Percentiles rank a stretch among this genome's conserved stretches.
These are phyloP conservation scores for Drosophila fuyamai DNA, from an alignment of 1,140 invertebrate genomes.

Conservation along the genomic window DNA sequence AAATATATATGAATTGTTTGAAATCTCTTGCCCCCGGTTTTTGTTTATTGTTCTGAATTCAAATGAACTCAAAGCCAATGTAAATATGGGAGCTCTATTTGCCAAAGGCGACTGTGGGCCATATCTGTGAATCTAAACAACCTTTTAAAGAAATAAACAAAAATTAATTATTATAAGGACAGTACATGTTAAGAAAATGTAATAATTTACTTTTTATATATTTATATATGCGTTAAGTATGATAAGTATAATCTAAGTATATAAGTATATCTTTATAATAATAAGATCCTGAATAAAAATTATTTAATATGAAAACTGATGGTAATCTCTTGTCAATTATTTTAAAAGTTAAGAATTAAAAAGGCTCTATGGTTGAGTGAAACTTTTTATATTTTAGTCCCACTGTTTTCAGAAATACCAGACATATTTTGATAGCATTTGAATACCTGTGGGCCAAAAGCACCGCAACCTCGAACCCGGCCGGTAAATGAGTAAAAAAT, in stretches of 20 bases:
- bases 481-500: slow-evolving; percentile 76
- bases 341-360: too few species aligned
- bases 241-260: too few species aligned
- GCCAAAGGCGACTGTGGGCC: slow-evolving; percentile 44
- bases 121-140: neutral
- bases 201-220: too few species aligned
- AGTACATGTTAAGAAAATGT: too few species aligned
- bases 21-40: slow-evolving; percentile 66
- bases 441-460: slow-evolving; percentile 68
- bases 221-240: too few species aligned
- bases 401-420: slow-evolving; percentile 54
- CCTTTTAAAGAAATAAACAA: too few species aligned
- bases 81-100: slow-evolving; percentile 65
- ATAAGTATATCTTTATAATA: too few species aligned
- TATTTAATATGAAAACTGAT: too few species aligned
- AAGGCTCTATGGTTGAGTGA: too few species aligned
- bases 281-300: too few species aligned
- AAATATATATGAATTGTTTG: slow-evolving; percentile 51
- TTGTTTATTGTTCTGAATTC: slow-evolving; percentile 66
- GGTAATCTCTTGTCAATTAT: too few species aligned
- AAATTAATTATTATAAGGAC: too few species aligned
- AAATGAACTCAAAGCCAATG: slow-evolving; percentile 54
- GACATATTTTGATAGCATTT: slow-evolving; percentile 76
- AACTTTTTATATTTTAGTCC: neutral
- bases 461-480: slow-evolving; percentile 47